Percentiles rank a stretch among this genome's conserved stretches.
Conservation (phyloP, 1,140 invertebrate genomes). For the Bradynema listronoti region DNA sequence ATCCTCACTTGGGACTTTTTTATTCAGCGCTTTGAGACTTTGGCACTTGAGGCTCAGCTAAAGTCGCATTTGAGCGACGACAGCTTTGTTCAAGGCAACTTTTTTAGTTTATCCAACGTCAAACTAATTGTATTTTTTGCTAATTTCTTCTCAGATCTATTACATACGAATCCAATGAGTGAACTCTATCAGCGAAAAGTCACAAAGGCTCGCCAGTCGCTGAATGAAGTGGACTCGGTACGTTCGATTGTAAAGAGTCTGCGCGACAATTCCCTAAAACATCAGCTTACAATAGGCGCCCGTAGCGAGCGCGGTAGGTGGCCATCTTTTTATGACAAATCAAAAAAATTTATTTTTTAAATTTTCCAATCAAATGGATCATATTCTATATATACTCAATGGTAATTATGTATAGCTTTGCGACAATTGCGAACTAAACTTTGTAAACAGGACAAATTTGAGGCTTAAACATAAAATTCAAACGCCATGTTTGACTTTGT, state of each 20-base stretch:
- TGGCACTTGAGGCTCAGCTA: conserved; percentile 90
- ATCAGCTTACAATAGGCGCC: conserved; percentile 68
- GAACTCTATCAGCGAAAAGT: conserved; percentile 81
- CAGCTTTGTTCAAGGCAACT: conserved; percentile 41
- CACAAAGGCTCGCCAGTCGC: conserved; percentile 77
- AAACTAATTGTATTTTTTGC: conserved; percentile 7
- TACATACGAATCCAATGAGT: conserved; percentile 78
- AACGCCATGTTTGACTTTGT: too few relatives aligned
- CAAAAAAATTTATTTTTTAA: background rate
- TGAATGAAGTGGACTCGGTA: conserved; percentile 66
- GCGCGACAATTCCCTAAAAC: conserved; percentile 86
- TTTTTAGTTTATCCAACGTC: background rate
- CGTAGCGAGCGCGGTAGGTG: conserved; percentile 68
- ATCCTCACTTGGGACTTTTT: conserved; percentile 86
- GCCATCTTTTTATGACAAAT: too few relatives aligned
- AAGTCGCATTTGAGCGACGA: conserved; percentile 71
- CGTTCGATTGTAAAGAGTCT: conserved; percentile 82
- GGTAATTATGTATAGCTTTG: too few relatives aligned
- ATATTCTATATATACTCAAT: too few relatives aligned
- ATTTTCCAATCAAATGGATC: too few relatives aligned
- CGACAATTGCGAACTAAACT: too few relatives aligned
- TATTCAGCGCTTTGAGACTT: conserved; percentile 85
- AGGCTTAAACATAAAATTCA: too few relatives aligned
- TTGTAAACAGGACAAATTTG: too few relatives aligned
- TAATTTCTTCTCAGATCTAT: conserved; percentile 67